A percentile compares a stretch with the other conserved stretches of the same genome.
These are phyloP conservation scores for Spizaetus ornatus DNA, from an alignment of 2,113 vertebrate species.

Conservation along the genomic window DNA sequence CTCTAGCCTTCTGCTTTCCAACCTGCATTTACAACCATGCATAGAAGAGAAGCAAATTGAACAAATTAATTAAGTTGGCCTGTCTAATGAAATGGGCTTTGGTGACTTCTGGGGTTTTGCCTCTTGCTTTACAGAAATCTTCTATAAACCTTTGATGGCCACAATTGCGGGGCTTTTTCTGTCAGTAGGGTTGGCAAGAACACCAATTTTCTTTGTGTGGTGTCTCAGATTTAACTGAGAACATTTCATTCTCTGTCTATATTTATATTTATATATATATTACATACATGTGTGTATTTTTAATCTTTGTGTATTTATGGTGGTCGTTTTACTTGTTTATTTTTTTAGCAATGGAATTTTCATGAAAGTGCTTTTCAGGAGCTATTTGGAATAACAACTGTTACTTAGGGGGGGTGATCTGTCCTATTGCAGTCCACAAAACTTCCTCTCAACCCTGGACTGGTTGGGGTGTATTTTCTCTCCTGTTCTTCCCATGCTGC, in stretches of 20 bases:
- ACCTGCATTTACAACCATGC: background rate
- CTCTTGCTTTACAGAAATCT: background rate
- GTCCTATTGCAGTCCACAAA: background rate
- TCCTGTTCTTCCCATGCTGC: background rate
- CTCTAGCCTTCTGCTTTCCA: slow-evolving; percentile 22
- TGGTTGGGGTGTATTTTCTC: background rate
- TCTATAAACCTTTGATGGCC: background rate
- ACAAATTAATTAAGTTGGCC: slow-evolving; percentile 16
- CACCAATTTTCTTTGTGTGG: background rate
- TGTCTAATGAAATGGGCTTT: background rate
- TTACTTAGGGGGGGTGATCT: background rate
- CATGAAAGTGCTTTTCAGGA: background rate
- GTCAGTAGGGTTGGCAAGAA: background rate
- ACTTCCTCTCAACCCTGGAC: background rate
- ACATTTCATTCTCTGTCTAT: background rate
- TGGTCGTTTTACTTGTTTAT: background rate
- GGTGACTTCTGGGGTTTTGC: background rate
- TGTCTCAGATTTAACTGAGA: background rate
- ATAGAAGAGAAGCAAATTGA: background rate
- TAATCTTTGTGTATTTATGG: background rate
- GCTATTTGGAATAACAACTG: background rate
- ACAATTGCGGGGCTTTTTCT: background rate
- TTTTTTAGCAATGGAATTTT: slow-evolving; percentile 25
- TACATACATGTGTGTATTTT: background rate
- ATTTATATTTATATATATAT: background rate